These are phyloP conservation scores for Hemiprocne comata DNA, from an alignment of 2,113 vertebrate genomes.

Conservation along the genomic window DNA sequence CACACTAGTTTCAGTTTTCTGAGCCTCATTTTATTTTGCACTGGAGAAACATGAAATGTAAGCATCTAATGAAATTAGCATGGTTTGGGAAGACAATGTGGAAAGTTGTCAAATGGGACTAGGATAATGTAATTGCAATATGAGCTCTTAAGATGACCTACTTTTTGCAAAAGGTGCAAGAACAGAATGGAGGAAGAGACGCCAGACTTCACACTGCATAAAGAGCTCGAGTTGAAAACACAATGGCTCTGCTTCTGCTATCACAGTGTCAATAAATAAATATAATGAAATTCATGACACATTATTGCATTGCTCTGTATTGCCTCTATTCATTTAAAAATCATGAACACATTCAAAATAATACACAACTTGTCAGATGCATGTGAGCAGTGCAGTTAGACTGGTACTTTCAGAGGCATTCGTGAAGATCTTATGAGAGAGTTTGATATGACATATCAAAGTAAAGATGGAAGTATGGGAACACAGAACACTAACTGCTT, in stretches of 20 bases:
- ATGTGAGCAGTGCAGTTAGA: constrained; percentile 1
- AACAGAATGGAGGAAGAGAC: background rate
- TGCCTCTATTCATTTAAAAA: constrained; percentile 70
- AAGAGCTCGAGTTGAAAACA: constrained; percentile 50
- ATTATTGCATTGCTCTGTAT: constrained; percentile 67
- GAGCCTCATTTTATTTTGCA: background rate
- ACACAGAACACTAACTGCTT: constrained; percentile 24
- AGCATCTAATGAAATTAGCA: background rate
- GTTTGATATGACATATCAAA: constrained; percentile 1
- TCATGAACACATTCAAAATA: constrained; percentile 64
- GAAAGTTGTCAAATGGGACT: background rate
- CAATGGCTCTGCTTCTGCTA: constrained; percentile 51
- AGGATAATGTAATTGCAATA: background rate
- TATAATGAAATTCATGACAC: constrained; percentile 74
- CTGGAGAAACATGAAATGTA: background rate
- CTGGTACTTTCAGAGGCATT: background rate
- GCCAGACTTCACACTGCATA: constrained; percentile 10
- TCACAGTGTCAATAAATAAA: constrained; percentile 70
- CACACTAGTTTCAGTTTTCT: background rate
- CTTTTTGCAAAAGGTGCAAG: constrained; percentile 22
- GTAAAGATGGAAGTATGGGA: background rate
- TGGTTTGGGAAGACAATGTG: background rate
- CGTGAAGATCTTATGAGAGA: background rate
- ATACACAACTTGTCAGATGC: constrained; percentile 53
- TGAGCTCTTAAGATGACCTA: background rate